phyloP scores from a whole-genome alignment of 2,888 invertebrate genomes.

The Agelastica alni region DNA sequence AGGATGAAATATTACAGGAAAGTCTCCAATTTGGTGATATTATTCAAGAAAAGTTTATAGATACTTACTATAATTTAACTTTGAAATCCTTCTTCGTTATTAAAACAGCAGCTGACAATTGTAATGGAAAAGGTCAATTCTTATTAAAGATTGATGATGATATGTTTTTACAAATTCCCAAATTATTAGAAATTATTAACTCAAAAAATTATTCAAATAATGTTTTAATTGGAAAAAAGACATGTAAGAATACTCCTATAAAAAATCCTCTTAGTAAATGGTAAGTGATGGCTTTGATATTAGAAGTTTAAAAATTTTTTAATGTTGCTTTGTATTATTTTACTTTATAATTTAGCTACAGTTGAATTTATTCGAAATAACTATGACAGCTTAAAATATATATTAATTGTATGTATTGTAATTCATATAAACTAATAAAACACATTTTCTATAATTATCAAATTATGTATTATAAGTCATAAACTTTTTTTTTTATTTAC shows the following conservation, averaged over 20 bases:
- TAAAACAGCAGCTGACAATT: slow-evolving; percentile 76
- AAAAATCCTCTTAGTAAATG: slow-evolving; percentile 76
- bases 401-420: too few relatives aligned
- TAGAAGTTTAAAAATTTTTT: background rate
- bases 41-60: slow-evolving; percentile 81
- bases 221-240: slow-evolving; percentile 75
- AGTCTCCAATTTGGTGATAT: slow-evolving; percentile 72
- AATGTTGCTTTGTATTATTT: too few relatives aligned
- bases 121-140: slow-evolving; percentile 62
- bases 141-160: slow-evolving; percentile 87
- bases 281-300: slow-evolving; percentile 55
- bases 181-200: slow-evolving; percentile 38
- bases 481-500: too few relatives aligned
- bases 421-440: too few relatives aligned
- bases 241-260: slow-evolving; percentile 77
- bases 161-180: slow-evolving; percentile 75
- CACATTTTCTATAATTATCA: too few relatives aligned
- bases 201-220: slow-evolving; percentile 50
- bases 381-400: too few relatives aligned
- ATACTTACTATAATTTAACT: slow-evolving; percentile 86
- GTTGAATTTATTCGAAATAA: too few relatives aligned
- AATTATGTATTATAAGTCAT: too few relatives aligned
- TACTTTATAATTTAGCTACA: too few relatives aligned
- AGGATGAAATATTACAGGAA: slow-evolving; percentile 70
- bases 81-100: slow-evolving; percentile 83